These are phyloP conservation scores for Yasuhikotakia modesta DNA, from an alignment of 2,797 vertebrate genomes.

Conservation along the genomic window DNA sequence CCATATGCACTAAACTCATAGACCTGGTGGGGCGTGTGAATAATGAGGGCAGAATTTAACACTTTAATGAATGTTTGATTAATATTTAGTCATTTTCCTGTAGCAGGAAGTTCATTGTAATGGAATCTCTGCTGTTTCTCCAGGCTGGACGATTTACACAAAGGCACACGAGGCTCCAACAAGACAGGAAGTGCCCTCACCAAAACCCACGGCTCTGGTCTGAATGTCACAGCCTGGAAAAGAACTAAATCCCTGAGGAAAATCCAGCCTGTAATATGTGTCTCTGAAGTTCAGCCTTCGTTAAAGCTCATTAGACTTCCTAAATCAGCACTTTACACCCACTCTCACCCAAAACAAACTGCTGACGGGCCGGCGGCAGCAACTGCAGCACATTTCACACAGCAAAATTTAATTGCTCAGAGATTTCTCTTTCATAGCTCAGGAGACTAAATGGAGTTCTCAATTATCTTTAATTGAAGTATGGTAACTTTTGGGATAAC, in stretches of 20 bases:
- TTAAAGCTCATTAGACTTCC: slow-evolving; percentile 30
- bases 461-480: background rate
- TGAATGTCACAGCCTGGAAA: slow-evolving; percentile 17
- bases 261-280: slow-evolving; percentile 13
- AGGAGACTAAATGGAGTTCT: background rate
- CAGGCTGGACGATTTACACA: slow-evolving; percentile 35
- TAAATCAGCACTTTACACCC: slow-evolving; percentile 28
- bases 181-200: slow-evolving; percentile 10
- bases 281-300: background rate
- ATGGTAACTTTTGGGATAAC: background rate
- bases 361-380: slow-evolving; percentile 14
- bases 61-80: slow-evolving; percentile 52
- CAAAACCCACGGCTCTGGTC: background rate
- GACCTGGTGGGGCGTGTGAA: slow-evolving; percentile 21
- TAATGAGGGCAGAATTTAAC: slow-evolving; percentile 35
- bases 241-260: slow-evolving; percentile 31
- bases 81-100: slow-evolving; percentile 42
- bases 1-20: background rate
- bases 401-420: slow-evolving; percentile 17
- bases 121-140: slow-evolving; percentile 36
- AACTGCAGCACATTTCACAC: slow-evolving; percentile 6
- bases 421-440: slow-evolving; percentile 4
- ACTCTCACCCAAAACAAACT: slow-evolving; percentile 25
- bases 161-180: background rate
- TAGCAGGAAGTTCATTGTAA: slow-evolving; percentile 42